Base-by-base conservation (phyloP, 2,797 vertebrate genomes). In the Cheirogaleus major region DNA sequence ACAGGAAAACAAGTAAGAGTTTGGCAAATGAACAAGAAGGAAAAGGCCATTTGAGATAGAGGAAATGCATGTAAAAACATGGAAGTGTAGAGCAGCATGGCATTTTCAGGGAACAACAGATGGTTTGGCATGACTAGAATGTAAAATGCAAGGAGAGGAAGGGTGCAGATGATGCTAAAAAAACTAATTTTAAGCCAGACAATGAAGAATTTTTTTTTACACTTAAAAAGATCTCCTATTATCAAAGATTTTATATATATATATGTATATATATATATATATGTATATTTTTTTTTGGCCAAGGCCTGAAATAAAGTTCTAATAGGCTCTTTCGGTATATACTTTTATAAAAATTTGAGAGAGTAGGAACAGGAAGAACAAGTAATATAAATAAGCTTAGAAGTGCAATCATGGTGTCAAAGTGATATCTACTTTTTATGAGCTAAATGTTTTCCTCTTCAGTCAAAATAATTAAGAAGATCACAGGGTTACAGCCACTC, bases 51-150 rank as follows among this genome's bases (percentile, higher is more conserved):
- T 9, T 10, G 23, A 88, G 35, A 73, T 10, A 38, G 55, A 88
- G 52, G 85, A 89, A 45, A 48, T 41, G 69, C 81, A 18, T 32
- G 20, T 41, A 9, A 27, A 45, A 32, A 50, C n/a, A n/a, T 48
- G 52, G 48, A 59, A 23, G n/a, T 63, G 15, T 38, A 65, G 95
- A n/a, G 48, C 65, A 63, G 63, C 59, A n/a, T 22, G 13, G 84
- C 72, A 41, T 81, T 88, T 92, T 27, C 11, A 35, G 84, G 48
- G 82, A 82, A 92, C 73, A 83, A 22, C 96, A 97, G 93, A 94
- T 69, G 91, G 86, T 72, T 94, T 61, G 45, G 93, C 89, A 84
- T 70, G 43, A 50, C 83, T 83, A 18, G 32, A 50, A 50, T 61
- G 20, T 63, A 18, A 89, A 86, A 76, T 20, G 1, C 30, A 89